A percentile compares a stretch with the other conserved stretches of the same genome.
Conservation (phyloP, 2,888 invertebrate species). For the Netelia fuscicornis region DNA sequence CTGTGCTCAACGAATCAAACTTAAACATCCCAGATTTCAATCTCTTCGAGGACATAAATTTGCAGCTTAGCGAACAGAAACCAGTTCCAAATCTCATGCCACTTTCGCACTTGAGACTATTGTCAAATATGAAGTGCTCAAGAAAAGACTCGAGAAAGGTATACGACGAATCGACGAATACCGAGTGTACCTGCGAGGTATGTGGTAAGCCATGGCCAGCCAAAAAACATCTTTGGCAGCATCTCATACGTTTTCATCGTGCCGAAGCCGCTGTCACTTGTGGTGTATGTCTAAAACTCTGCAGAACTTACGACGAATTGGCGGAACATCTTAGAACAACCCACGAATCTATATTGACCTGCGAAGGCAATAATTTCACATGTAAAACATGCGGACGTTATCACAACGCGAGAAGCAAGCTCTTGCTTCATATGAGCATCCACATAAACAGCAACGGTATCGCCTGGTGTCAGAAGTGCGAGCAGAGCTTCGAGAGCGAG, state of each 20-base stretch:
- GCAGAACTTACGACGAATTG: slow-evolving; percentile 85
- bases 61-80: slow-evolving; percentile 82
- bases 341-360: slow-evolving; percentile 85
- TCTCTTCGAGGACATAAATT: slow-evolving; percentile 83
- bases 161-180: slow-evolving; percentile 85
- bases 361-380: slow-evolving; percentile 87
- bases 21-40: slow-evolving; percentile 83
- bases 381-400: slow-evolving; percentile 86
- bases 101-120: slow-evolving; percentile 74
- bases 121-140: slow-evolving; percentile 78
- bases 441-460: slow-evolving; percentile 85
- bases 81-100: slow-evolving; percentile 83
- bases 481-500: slow-evolving; percentile 78
- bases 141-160: slow-evolving; percentile 85
- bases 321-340: slow-evolving; percentile 85
- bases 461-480: slow-evolving; percentile 80
- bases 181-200: slow-evolving; percentile 85
- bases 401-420: slow-evolving; percentile 87
- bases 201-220: slow-evolving; percentile 88
- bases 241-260: slow-evolving; percentile 87
- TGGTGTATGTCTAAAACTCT: slow-evolving; percentile 87
- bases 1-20: slow-evolving; percentile 76
- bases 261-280: slow-evolving; percentile 87
- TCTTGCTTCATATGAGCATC: slow-evolving; percentile 87
- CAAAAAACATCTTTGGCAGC: slow-evolving; percentile 88